Evolutionary conservation across 2,797 vertebrate species (phyloP).

Genomic region (Spea hammondii): DNA sequence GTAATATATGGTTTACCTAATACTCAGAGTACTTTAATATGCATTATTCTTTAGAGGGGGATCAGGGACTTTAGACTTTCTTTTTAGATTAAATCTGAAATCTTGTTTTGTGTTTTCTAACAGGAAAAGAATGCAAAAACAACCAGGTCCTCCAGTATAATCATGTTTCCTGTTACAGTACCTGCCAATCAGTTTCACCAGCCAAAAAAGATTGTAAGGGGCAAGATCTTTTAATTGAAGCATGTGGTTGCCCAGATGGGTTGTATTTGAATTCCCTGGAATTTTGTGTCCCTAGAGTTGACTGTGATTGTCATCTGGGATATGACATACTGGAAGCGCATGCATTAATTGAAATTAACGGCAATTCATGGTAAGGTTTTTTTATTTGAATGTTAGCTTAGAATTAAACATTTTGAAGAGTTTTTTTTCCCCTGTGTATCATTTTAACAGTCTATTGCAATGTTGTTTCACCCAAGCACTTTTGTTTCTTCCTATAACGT

Average conservation of each 20-base stretch:
- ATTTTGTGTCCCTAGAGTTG: slow-evolving; percentile 53
- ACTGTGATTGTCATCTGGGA: slow-evolving; percentile 59
- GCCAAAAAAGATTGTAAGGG: slow-evolving; percentile 57
- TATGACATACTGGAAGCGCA: slow-evolving; percentile 52
- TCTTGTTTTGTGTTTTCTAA: neutral
- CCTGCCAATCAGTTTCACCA: slow-evolving; percentile 56
- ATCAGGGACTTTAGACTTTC: no score
- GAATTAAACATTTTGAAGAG: no score
- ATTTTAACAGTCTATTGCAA: no score
- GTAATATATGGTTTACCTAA: no score
- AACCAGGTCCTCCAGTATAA: slow-evolving; percentile 58
- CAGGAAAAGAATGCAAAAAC: slow-evolving; percentile 58
- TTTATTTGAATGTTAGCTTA: no score
- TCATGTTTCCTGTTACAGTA: slow-evolving; percentile 57
- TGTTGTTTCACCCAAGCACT: no score
- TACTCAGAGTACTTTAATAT: no score
- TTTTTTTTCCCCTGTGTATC: no score
- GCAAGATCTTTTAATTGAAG: slow-evolving; percentile 53
- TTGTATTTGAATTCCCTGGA: slow-evolving; percentile 56
- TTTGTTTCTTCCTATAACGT: no score
- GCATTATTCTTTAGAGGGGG: no score
- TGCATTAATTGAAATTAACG: slow-evolving; percentile 48
- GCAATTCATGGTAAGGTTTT: slow-evolving; percentile 55
- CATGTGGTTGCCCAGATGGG: slow-evolving; percentile 58
- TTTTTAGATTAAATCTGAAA: no score